Percentiles rank a stretch among this genome's conserved stretches.
Conservation (phyloP, 2,888 invertebrate genomes). For the Papilio protenor region DNA sequence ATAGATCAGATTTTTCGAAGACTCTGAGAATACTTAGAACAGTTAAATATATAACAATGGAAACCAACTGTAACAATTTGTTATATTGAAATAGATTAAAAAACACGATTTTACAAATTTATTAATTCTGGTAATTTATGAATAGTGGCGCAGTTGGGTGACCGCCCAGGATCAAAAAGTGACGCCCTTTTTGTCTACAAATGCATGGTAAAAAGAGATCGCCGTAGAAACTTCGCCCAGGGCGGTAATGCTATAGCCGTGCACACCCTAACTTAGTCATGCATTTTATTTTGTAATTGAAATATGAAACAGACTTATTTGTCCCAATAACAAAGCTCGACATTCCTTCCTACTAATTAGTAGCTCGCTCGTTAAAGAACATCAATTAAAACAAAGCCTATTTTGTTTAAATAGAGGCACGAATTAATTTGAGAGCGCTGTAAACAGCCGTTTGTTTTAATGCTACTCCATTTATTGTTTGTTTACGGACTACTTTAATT, state of each 20-base stretch:
- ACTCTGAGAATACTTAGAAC: too few relatives aligned
- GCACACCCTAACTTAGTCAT: background rate
- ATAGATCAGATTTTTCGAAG: too few relatives aligned
- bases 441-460: conserved; percentile 28
- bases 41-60: too few relatives aligned
- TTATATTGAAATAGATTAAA: too few relatives aligned
- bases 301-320: conserved; percentile 27
- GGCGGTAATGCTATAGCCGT: background rate
- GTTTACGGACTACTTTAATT: conserved; percentile 11
- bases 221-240: too few relatives aligned
- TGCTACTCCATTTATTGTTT: conserved; percentile 6
- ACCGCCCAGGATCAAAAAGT: too few relatives aligned
- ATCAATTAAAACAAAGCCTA: conserved; percentile 41
- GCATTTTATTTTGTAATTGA: background rate
- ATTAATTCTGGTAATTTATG: too few relatives aligned
- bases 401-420: conserved; percentile 39
- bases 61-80: too few relatives aligned
- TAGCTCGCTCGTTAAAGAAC: conserved; percentile 41
- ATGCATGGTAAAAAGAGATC: too few relatives aligned
- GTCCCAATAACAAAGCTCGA: conserved; percentile 35
- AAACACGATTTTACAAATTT: too few relatives aligned
- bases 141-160: too few relatives aligned
- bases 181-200: too few relatives aligned
- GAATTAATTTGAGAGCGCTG: conserved; percentile 36
- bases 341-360: conserved; percentile 40